Evolutionary conservation across 2,888 invertebrate genomes (phyloP).

Genomic region (Strigamia maritima): DNA sequence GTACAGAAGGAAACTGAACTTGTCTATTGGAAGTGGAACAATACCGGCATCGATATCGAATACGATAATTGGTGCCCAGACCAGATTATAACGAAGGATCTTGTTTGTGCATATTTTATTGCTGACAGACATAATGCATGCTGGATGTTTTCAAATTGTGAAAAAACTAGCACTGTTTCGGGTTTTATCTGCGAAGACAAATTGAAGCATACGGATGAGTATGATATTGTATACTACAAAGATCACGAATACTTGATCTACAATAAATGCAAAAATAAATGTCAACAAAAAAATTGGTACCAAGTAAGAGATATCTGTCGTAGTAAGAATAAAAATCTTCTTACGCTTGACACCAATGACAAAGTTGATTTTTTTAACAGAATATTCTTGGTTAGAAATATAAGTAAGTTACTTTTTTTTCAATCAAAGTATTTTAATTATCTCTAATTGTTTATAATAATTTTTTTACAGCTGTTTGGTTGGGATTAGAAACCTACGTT

Average conservation of each 20-base stretch:
- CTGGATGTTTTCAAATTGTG: background rate
- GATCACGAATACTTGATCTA: background rate
- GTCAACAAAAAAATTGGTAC: background rate
- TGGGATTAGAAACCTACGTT: too few species aligned
- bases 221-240: background rate
- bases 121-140: background rate
- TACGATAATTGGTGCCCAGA: background rate
- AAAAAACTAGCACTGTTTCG: background rate
- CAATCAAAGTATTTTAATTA: too few species aligned
- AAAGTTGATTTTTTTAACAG: background rate
- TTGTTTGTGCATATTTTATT: background rate
- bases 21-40: background rate
- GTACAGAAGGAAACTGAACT: background rate
- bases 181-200: background rate
- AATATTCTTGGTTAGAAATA: background rate
- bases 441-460: too few species aligned
- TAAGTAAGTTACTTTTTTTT: background rate
- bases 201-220: background rate
- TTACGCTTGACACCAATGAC: background rate
- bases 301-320: background rate
- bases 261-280: too few species aligned
- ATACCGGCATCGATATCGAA: background rate
- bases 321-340: background rate
- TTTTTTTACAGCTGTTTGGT: background rate
- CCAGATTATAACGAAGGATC: too few species aligned